Evolutionary conservation across 2,888 invertebrate genomes (phyloP), one percentile per base, ranked within the genome.

Genomic region (Cyaniris semiargus): DNA sequence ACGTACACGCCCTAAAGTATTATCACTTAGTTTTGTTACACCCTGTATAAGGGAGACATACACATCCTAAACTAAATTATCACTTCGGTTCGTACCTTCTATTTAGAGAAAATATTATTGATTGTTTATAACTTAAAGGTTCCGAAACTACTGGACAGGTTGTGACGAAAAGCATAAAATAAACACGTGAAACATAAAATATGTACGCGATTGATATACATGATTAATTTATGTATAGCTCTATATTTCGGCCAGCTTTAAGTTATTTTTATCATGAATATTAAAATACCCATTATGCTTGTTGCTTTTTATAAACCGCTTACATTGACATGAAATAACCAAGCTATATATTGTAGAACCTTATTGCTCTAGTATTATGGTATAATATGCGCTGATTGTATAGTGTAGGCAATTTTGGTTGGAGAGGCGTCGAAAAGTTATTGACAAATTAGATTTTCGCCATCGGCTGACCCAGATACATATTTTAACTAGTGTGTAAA

Each of bases 371-470:
- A 15, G 27, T 66, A 31, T 31, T 66, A 66, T 31, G 6, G 27
- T 18, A 1, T 27, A 66, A 27, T 27, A 27, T 66, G 15, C 27
- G 10, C 60, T 60, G 60, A 27, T 21, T 21, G 27, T 66, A 13
- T 31, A 27, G 13, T 6, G 27, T 66, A 27, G 31, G 66, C 15
- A 18, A 27, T 60, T 66, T 66, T 1, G 27, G 15, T 27, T 31
- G 15, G 15, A 66, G 66, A 66, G 66, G 66, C 66, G 27, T 1
- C 66, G 66, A 27, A 66, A 66, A 66, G 66, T 66, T 66, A 66
- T 66, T 27, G 66, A 31, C 27, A 66, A 66, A 66, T 66, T 66
- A 66, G 66, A 66, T 66, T 66, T 66, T 66, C 66, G 6, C 66
- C 66, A 66, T 66, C 66, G 27, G 66, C 15, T 66, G 66, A 66